phyloP scores from a whole-genome alignment of 2,888 invertebrate genomes.

The Pantelozetes paolii region DNA sequence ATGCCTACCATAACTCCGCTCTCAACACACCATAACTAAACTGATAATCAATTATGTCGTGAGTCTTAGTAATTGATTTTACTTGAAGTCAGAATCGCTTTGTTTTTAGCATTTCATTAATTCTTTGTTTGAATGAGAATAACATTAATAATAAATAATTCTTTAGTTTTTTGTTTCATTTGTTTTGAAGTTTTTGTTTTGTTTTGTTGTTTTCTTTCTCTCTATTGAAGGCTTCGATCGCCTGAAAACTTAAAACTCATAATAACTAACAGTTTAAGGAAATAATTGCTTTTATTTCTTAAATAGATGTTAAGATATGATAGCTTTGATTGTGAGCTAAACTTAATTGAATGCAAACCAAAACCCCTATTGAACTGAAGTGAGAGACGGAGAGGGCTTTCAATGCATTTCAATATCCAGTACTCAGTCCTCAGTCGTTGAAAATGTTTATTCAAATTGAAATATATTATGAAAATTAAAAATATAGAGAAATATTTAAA shows the following conservation, averaged over 20 bases:
- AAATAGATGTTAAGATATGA: constrained; percentile 22
- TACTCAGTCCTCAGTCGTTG: not conserved
- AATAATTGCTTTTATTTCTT: constrained; percentile 10
- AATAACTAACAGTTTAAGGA: constrained; percentile 27
- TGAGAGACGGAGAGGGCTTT: constrained; percentile 15
- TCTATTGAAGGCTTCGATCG: not conserved
- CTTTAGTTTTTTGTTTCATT: not conserved
- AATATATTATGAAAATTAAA: too few relatives aligned
- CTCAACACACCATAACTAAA: not conserved
- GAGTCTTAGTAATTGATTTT: constrained; percentile 27
- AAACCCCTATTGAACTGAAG: not conserved
- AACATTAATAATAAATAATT: not conserved
- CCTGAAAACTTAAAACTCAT: constrained; percentile 1
- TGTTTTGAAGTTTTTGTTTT: too few relatives aligned
- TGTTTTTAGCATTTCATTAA: constrained; percentile 12
- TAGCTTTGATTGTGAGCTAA: constrained; percentile 10
- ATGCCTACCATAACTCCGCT: not conserved
- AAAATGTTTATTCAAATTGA: constrained; percentile 12
- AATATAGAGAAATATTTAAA: not conserved
- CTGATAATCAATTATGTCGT: constrained; percentile 27
- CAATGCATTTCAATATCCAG: too few relatives aligned
- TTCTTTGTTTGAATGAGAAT: not conserved
- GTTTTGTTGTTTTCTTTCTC: not conserved
- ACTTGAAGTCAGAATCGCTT: not conserved
- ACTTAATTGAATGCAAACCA: not conserved